These are phyloP conservation scores for Cephalophus harveyi DNA, from an alignment of 2,113 vertebrate genomes.

Conservation along the genomic window DNA sequence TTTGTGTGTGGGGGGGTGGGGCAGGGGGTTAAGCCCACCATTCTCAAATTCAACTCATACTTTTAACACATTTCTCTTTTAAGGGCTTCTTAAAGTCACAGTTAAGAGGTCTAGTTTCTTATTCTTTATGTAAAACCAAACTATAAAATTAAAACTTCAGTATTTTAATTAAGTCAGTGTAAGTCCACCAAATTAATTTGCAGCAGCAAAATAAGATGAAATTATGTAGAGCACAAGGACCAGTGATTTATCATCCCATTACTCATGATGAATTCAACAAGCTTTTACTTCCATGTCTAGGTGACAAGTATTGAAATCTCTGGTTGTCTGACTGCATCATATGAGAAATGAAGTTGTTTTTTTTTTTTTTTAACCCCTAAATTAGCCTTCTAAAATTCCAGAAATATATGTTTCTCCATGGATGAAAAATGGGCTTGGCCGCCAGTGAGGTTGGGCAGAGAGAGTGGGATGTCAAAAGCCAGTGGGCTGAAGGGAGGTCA, in stretches of 20 bases:
- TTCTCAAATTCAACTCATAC: conserved; percentile 50
- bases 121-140: conserved; percentile 57
- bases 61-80: conserved; percentile 40
- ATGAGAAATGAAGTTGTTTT: not conserved
- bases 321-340: not conserved
- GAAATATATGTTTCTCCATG: not conserved
- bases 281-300: conserved; percentile 1
- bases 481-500: not conserved
- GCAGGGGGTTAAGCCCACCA: not conserved
- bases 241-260: conserved; percentile 31
- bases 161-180: conserved; percentile 53
- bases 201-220: conserved; percentile 48
- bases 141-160: conserved; percentile 62
- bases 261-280: conserved; percentile 22
- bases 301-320: not conserved
- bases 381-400: not conserved
- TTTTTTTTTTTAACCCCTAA: not conserved
- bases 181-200: conserved; percentile 56
- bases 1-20: not conserved
- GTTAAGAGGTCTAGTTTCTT: conserved; percentile 48
- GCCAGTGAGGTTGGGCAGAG: not conserved
- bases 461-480: not conserved
- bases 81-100: conserved; percentile 44
- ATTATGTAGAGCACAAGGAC: conserved; percentile 27
- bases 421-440: not conserved